Evolutionary conservation across 2,797 vertebrate genomes (phyloP).

Genomic region (Dryobates pubescens): DNA sequence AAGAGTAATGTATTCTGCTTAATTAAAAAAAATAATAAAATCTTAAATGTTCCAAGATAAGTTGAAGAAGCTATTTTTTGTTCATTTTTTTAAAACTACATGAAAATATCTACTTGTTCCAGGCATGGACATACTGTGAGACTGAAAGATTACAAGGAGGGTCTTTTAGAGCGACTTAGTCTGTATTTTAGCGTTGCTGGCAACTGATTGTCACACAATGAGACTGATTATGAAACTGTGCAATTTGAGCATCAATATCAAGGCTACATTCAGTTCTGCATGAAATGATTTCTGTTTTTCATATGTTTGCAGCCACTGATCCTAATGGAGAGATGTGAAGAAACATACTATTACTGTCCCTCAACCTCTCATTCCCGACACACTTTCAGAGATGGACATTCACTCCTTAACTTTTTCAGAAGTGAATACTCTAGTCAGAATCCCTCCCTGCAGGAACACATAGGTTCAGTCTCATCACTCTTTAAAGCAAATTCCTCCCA

Average conservation of each 20-base stretch:
- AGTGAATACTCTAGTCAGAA: not conserved
- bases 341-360: not conserved
- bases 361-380: not conserved
- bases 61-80: not conserved
- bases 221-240: not conserved
- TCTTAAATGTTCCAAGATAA: not conserved
- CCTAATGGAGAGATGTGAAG: not conserved
- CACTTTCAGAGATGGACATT: not conserved
- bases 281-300: not conserved
- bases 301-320: not conserved
- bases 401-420: not conserved
- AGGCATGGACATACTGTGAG: not conserved
- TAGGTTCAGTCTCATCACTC: not conserved
- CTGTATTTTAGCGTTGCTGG: not conserved
- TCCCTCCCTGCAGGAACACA: not conserved
- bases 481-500: not conserved
- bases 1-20: not conserved
- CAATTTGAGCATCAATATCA: not conserved
- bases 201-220: not conserved
- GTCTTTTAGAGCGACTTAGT: not conserved
- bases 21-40: not conserved
- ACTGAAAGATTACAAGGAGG: not conserved
- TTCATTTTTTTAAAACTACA: not conserved
- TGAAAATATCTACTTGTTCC: not conserved
- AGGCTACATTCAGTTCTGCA: not conserved